phyloP scores from a whole-genome alignment of 2,113 vertebrate genomes.

The Martes martes region DNA sequence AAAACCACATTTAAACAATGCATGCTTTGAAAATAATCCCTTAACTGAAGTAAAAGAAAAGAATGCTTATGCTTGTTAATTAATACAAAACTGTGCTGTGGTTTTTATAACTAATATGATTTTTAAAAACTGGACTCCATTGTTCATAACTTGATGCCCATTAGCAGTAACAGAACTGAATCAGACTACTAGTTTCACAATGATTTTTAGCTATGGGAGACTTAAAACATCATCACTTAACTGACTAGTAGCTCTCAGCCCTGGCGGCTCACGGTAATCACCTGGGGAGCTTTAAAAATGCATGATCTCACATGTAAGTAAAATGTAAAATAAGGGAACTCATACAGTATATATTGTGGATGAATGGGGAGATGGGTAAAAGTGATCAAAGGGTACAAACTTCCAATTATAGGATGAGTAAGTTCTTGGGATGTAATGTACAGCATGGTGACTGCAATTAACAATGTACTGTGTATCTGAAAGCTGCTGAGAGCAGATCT shows the following conservation, averaged over 20 bases:
- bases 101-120: slow-evolving; percentile 16
- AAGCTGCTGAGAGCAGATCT: not conserved
- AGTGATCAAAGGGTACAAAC: not conserved
- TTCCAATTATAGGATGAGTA: not conserved
- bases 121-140: not conserved
- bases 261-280: not conserved
- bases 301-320: not conserved
- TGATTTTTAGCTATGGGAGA: not conserved
- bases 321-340: not conserved
- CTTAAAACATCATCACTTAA: not conserved
- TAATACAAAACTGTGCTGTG: not conserved
- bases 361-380: not conserved
- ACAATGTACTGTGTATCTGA: not conserved
- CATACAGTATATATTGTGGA: not conserved
- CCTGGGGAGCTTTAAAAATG: not conserved
- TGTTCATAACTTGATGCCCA: slow-evolving; percentile 20
- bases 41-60: slow-evolving; percentile 52
- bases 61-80: not conserved
- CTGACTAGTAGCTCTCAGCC: not conserved
- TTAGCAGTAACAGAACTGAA: not conserved
- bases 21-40: slow-evolving; percentile 60
- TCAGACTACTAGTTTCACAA: not conserved
- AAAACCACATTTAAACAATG: slow-evolving; percentile 55
- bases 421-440: not conserved
- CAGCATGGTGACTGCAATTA: not conserved